Percentiles rank a stretch among this genome's conserved stretches.
Evolutionary conservation across 23 tunicate species (phyloP).

Genomic region (Ascidia mentula): DNA sequence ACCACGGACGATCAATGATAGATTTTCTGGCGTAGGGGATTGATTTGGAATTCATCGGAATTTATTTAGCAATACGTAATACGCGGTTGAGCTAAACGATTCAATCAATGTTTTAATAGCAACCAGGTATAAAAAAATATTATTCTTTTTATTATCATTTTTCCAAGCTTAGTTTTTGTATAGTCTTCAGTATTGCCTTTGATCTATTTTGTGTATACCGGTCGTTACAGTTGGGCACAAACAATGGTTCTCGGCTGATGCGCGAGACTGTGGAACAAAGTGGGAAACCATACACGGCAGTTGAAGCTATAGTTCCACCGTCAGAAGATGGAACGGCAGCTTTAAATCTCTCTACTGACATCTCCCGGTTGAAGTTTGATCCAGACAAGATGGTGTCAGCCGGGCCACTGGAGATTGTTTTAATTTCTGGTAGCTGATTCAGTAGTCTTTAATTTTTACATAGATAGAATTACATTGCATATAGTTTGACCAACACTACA

Average conservation of each 20-base stretch:
- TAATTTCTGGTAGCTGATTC: constrained; percentile 6
- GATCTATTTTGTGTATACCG: background rate
- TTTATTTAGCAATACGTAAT: too few species aligned
- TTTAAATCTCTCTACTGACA: constrained; percentile 17
- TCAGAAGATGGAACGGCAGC: constrained; percentile 3
- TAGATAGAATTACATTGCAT: background rate
- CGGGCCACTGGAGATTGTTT: constrained; percentile 55
- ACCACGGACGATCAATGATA: background rate
- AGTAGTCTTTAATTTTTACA: background rate
- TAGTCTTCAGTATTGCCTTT: background rate
- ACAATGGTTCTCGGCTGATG: background rate
- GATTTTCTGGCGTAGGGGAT: background rate
- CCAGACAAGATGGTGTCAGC: constrained; percentile 57
- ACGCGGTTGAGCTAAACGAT: background rate
- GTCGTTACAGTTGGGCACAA: background rate
- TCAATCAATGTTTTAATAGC: too few species aligned
- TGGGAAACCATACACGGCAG: constrained; percentile 41
- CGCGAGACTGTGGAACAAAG: background rate
- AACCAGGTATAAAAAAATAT: too few species aligned
- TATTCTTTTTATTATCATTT: too few species aligned
- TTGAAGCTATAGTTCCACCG: constrained; percentile 34
- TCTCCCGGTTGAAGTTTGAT: constrained; percentile 12
- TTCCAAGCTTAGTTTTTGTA: too few species aligned
- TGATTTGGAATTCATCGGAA: background rate
- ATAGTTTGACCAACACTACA: too few species aligned